Evolutionary conservation across 1,140 invertebrate genomes (phyloP).

Genomic region (Plectrocnemia conspersa): DNA sequence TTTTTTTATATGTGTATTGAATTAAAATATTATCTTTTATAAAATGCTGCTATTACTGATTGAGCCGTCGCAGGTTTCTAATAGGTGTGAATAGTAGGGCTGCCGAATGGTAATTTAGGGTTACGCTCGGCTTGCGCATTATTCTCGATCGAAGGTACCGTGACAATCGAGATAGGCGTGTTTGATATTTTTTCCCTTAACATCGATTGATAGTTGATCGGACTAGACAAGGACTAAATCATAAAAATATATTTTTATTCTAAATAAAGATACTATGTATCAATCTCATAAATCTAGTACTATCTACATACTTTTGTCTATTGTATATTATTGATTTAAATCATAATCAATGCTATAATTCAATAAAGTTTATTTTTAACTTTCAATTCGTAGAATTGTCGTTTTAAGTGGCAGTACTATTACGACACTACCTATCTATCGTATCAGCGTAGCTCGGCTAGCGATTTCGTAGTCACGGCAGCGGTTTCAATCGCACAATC

Average conservation of each 20-base stretch:
- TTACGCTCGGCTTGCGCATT: slow-evolving; percentile 17
- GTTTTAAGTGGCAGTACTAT: too few species aligned
- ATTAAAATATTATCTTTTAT: neutral
- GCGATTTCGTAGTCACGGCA: neutral
- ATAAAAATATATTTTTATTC: too few species aligned
- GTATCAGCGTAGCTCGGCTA: too few species aligned
- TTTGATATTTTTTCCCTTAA: slow-evolving; percentile 29
- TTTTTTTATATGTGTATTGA: too few species aligned
- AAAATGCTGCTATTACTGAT: neutral
- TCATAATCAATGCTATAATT: too few species aligned
- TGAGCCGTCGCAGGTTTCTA: neutral
- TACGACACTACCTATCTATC: too few species aligned
- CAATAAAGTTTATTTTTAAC: too few species aligned
- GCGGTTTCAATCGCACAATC: neutral
- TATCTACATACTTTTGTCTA: too few species aligned
- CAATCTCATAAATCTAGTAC: too few species aligned
- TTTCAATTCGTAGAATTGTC: too few species aligned
- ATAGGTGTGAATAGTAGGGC: slow-evolving; percentile 7
- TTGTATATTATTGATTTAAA: too few species aligned
- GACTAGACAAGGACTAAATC: slow-evolving; percentile 2
- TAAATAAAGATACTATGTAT: too few species aligned
- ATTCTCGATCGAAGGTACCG: slow-evolving; percentile 25
- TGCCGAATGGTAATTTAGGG: slow-evolving; percentile 16
- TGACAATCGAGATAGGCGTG: slow-evolving; percentile 25
- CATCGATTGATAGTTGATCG: slow-evolving; percentile 29